Evolutionary conservation across 1,140 invertebrate genomes (phyloP).

Genomic region (Lordiphosa mommai): DNA sequence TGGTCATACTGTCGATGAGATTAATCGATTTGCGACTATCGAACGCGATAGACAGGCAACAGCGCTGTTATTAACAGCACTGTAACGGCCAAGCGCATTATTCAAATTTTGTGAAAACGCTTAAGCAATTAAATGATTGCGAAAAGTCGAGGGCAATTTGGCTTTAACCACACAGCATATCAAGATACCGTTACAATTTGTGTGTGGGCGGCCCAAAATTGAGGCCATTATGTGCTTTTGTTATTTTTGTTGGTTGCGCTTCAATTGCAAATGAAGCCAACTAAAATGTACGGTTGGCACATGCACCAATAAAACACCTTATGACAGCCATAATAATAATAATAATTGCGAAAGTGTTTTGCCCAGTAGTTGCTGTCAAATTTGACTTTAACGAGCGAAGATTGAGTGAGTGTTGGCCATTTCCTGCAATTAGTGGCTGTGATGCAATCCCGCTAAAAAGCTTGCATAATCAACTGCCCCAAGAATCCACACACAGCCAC

Average conservation of each 20-base stretch:
- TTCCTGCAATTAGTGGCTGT: constrained; percentile 67
- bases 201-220: constrained; percentile 20
- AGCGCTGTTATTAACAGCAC: background rate
- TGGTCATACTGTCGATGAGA: background rate
- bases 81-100: too few species aligned
- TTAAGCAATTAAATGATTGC: too few species aligned
- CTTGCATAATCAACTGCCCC: constrained; percentile 71
- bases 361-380: too few species aligned
- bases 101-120: too few species aligned
- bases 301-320: constrained; percentile 10
- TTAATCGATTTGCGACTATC: too few species aligned
- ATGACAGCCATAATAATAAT: constrained; percentile 23
- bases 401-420: constrained; percentile 12
- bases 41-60: background rate
- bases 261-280: constrained; percentile 25
- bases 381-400: constrained; percentile 17
- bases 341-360: constrained; percentile 30
- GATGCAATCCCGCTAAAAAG: constrained; percentile 48
- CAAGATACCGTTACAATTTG: constrained; percentile 35
- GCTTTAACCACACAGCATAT: constrained; percentile 21
- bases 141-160: too few species aligned
- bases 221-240: constrained; percentile 45
- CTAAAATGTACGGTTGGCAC: background rate
- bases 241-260: constrained; percentile 30
- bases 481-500: constrained; percentile 51